Conservation (phyloP, 2,797 vertebrate species). For the Gorsachius magnificus region DNA sequence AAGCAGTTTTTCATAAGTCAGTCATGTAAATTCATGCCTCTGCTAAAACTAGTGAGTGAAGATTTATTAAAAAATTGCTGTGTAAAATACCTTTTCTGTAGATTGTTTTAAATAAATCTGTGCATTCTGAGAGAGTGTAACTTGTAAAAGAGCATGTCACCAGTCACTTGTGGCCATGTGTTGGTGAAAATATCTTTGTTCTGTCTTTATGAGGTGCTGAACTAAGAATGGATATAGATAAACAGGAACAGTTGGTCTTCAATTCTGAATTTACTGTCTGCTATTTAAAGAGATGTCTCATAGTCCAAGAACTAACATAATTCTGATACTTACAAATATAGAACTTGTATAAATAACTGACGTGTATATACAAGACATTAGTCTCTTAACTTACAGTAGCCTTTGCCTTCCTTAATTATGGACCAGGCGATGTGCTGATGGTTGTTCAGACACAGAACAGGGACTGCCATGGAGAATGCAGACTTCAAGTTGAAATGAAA, state of each 20-base stretch:
- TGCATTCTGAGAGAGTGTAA: not conserved
- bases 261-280: not conserved
- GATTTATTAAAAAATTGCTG: not conserved
- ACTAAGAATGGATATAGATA: not conserved
- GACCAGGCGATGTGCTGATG: not conserved
- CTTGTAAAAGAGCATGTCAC: not conserved
- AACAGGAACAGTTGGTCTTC: conserved; percentile 6
- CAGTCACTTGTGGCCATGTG: not conserved
- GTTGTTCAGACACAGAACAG: not conserved
- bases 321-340: not conserved
- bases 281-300: conserved; percentile 21
- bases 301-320: not conserved
- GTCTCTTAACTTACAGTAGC: not conserved
- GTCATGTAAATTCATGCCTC: not conserved
- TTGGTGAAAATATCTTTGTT: not conserved
- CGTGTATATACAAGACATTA: not conserved
- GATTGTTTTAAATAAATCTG: not conserved
- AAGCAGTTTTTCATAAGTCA: not conserved
- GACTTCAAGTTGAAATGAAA: not conserved
- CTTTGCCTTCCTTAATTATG: not conserved
- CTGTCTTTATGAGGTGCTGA: not conserved
- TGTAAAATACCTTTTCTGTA: not conserved
- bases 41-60: not conserved
- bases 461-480: not conserved
- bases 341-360: not conserved